phyloP scores from a whole-genome alignment of 2,797 vertebrate genomes.

The Scyliorhinus canicula region DNA sequence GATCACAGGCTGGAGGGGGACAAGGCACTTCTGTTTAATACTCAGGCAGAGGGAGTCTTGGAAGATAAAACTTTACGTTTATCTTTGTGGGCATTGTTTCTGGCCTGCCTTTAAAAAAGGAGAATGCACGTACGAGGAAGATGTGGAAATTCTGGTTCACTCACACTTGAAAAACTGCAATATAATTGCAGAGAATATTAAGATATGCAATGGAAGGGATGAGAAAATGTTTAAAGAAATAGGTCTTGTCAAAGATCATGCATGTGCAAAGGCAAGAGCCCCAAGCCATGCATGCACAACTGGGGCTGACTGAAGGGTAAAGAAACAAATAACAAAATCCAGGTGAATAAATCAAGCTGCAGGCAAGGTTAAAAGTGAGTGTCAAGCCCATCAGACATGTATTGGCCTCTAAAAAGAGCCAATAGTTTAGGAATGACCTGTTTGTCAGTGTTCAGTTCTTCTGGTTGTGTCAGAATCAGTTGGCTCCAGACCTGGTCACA shows the following conservation, averaged over 20 bases:
- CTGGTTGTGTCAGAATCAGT: not conserved
- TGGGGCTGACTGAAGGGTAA: not conserved
- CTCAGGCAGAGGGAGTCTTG: not conserved
- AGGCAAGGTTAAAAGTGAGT: not conserved
- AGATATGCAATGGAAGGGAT: not conserved
- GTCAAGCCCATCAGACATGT: not conserved
- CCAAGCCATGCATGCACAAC: not conserved
- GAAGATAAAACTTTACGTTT: not conserved
- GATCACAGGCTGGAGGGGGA: not conserved
- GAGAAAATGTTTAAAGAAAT: not conserved
- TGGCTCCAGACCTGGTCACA: not conserved
- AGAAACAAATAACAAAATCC: conserved; percentile 22
- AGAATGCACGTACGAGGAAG: not conserved
- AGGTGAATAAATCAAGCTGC: not conserved
- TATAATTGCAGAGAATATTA: not conserved
- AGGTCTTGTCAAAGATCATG: not conserved
- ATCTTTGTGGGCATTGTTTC: not conserved
- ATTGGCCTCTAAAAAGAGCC: not conserved
- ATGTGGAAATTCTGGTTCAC: not conserved
- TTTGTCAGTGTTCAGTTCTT: not conserved
- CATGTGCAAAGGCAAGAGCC: not conserved
- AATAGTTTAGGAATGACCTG: not conserved
- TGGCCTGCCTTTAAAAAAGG: not conserved
- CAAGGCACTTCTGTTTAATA: not conserved
- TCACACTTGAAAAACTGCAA: not conserved